phyloP scores from a whole-genome alignment of 2,888 invertebrate species.

The Drosophila nigricruria region DNA sequence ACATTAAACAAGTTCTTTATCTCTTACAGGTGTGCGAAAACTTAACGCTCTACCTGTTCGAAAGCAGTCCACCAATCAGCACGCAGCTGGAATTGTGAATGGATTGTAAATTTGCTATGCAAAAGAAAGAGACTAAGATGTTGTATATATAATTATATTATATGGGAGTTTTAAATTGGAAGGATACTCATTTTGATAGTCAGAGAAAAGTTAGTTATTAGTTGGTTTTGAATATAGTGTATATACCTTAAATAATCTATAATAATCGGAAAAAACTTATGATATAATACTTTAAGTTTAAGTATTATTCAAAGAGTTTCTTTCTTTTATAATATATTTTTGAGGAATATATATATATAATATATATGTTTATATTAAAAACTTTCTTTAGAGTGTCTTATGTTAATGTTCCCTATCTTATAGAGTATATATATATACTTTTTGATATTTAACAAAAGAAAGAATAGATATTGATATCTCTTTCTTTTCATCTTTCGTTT shows the following conservation, averaged over 20 bases:
- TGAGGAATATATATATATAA: too few species aligned
- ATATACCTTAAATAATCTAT: neutral
- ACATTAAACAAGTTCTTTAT: constrained; percentile 33
- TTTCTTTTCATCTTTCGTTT: too few species aligned
- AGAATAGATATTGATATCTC: too few species aligned
- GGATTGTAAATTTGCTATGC: neutral
- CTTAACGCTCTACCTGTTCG: constrained; percentile 50
- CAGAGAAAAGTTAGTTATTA: neutral
- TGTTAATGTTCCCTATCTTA: too few species aligned
- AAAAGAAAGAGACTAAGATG: neutral
- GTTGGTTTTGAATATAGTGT: neutral
- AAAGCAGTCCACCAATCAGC: constrained; percentile 47
- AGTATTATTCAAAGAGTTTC: too few species aligned
- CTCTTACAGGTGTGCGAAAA: constrained; percentile 41
- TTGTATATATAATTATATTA: constrained; percentile 15
- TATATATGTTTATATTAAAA: too few species aligned
- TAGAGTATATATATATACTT: too few species aligned
- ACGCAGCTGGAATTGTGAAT: constrained; percentile 22
- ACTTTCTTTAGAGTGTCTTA: too few species aligned
- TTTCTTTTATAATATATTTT: too few species aligned
- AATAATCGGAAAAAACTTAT: too few species aligned
- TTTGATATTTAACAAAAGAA: too few species aligned
- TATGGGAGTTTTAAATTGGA: neutral
- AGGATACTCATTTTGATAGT: neutral
- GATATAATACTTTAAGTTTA: too few species aligned